Evolutionary conservation across 2,113 vertebrate genomes (phyloP).

Genomic region (Vidua macroura): DNA sequence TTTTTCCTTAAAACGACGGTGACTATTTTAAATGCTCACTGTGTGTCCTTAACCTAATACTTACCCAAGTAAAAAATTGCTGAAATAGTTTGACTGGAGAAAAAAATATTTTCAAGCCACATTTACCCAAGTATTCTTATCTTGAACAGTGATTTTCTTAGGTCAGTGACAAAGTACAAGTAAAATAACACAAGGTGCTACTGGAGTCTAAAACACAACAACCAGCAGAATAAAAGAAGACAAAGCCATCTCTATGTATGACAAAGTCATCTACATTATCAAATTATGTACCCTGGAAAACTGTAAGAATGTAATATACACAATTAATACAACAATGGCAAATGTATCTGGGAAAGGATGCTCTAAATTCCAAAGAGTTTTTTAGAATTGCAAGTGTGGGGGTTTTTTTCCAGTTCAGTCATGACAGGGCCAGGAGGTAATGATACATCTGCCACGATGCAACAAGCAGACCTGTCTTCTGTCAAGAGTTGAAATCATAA

Average conservation of each 20-base stretch:
- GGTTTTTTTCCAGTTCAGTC: conserved; percentile 72
- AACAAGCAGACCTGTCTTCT: conserved; percentile 93
- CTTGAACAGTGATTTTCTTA: conserved; percentile 41
- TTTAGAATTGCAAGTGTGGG: conserved; percentile 55
- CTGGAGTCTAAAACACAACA: background rate
- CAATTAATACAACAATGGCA: conserved; percentile 27
- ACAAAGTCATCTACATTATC: background rate
- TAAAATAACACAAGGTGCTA: conserved; percentile 33
- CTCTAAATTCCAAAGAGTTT: conserved; percentile 68
- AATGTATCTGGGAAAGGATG: conserved; percentile 27
- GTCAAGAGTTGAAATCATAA: conserved; percentile 94
- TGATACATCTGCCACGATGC: conserved; percentile 93
- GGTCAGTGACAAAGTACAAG: conserved; percentile 39
- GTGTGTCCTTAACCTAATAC: background rate
- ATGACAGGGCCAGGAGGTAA: conserved; percentile 96
- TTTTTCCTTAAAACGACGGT: background rate
- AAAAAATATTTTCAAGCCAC: conserved; percentile 26
- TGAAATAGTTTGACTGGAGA: background rate
- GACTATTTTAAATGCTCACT: conserved; percentile 39
- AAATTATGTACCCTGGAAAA: conserved; percentile 1
- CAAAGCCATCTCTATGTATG: background rate
- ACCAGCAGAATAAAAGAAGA: background rate
- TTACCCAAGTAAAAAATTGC: background rate
- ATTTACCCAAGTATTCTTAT: background rate
- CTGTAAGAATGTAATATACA: background rate